Base-by-base conservation (phyloP, 2,113 vertebrate genomes). In the Syngnathus scovelli region DNA sequence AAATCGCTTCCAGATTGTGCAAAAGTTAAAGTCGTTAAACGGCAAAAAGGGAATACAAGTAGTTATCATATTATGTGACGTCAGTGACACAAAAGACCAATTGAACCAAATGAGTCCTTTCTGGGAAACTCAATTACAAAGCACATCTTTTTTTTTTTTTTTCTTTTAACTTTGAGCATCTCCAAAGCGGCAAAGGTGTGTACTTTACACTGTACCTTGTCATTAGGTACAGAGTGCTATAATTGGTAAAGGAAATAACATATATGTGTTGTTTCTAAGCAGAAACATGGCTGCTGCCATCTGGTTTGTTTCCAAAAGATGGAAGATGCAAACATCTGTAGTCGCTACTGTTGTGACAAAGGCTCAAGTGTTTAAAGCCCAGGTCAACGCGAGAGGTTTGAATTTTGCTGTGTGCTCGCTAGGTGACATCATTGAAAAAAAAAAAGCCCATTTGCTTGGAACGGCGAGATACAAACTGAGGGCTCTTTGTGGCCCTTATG, bases 291-390 rank as follows among this genome's bases (percentile, higher is more conserved):
- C 11, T 15, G 41, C 69, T 48, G 71, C 83, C 85, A 87, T 83
- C 85, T 87, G 88, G 59, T 83, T 67, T 65, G 68, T 73, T 82
- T 73, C 74, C 83, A 49, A 65, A 78, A 78, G 72, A 78, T 81
- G 39, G 7, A 68, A 68, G 55, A 83, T 78, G 83, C 62, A 77
- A 81, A 85, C 87, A 86, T 87, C 82, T 85, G 86, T 77, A 82
- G 58, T 61, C 49, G 84, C 77, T 86, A 81, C 84, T 75, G 77
- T 71, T 75, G 78, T 72, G 67, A 80, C 65, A 64, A 64, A 74
- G 68, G 66, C 62, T 55, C 37, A 72, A 75, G 78, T 71, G 39
- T 78, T 58, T 65, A 58, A 12, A 72, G 23, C 85, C 39, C 82
- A 5, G 78, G 86, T 83, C 82, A 82, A 21, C 75, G 12, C 18